Evolutionary conservation across 1,140 invertebrate genomes (phyloP).

Genomic region (Trichoplusia ni): DNA sequence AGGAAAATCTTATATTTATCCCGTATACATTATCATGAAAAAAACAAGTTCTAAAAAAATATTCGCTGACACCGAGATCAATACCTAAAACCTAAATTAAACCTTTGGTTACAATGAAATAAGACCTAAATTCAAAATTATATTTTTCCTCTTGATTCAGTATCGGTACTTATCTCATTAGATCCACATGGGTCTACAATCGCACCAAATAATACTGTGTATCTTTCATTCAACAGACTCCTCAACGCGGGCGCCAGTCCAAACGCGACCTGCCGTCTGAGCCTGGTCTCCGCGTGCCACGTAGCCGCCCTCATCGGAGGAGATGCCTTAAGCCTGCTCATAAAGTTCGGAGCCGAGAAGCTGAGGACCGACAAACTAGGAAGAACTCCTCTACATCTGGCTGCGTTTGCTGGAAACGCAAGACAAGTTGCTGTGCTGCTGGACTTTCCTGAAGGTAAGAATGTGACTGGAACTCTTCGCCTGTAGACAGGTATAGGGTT

Average conservation of each 20-base stretch:
- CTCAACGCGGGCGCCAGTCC: constrained; percentile 72
- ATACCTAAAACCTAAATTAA: too few relatives aligned
- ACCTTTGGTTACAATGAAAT: too few relatives aligned
- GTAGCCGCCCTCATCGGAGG: constrained; percentile 61
- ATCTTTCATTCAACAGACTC: constrained; percentile 51
- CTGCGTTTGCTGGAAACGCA: constrained; percentile 71
- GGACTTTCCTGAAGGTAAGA: constrained; percentile 67
- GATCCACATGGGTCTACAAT: too few relatives aligned
- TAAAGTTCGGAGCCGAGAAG: constrained; percentile 70
- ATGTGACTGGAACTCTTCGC: too few relatives aligned
- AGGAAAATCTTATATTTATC: too few relatives aligned
- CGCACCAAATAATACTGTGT: neutral
- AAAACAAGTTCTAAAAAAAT: too few relatives aligned
- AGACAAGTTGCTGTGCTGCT: constrained; percentile 73
- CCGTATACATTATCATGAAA: too few relatives aligned
- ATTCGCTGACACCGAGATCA: too few relatives aligned
- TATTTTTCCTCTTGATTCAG: too few relatives aligned
- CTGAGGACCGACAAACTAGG: constrained; percentile 67
- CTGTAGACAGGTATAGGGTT: too few relatives aligned
- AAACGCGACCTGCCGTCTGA: constrained; percentile 76
- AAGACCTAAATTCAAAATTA: too few relatives aligned
- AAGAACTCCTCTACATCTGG: constrained; percentile 75
- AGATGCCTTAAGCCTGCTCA: constrained; percentile 61
- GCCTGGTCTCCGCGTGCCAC: constrained; percentile 74
- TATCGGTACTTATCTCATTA: too few relatives aligned